These are phyloP conservation scores for Syrphus vitripennis DNA, from an alignment of 2,888 invertebrate species.

Conservation along the genomic window DNA sequence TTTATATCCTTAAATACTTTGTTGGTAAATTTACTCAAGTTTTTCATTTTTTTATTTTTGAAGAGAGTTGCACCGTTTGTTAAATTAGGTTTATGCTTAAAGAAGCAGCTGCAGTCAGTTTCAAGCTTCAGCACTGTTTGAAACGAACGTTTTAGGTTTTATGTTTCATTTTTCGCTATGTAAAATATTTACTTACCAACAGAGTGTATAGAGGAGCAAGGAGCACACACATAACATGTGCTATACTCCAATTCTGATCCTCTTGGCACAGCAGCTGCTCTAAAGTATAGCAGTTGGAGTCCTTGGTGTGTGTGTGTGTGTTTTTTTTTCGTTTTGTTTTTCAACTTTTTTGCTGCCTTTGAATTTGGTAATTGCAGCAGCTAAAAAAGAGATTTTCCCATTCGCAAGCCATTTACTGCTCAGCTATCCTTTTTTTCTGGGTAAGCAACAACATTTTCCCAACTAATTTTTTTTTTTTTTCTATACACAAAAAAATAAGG, in stretches of 20 bases:
- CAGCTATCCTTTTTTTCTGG: slow-evolving; percentile 5
- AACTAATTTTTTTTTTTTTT: slow-evolving; percentile 40
- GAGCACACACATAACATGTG: slow-evolving; percentile 51
- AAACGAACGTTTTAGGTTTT: slow-evolving; percentile 31
- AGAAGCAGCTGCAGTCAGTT: slow-evolving; percentile 28
- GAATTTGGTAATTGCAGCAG: slow-evolving; percentile 69
- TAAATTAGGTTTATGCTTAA: slow-evolving; percentile 42
- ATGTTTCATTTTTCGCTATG: slow-evolving; percentile 57
- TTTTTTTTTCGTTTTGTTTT: background rate
- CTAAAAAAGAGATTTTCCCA: slow-evolving; percentile 50
- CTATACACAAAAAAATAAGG: slow-evolving; percentile 35
- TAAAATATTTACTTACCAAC: slow-evolving; percentile 66
- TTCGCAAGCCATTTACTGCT: slow-evolving; percentile 61
- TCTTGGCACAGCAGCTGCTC: slow-evolving; percentile 22
- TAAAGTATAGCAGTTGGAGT: slow-evolving; percentile 5
- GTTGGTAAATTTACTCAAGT: slow-evolving; percentile 57
- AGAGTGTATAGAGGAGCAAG: slow-evolving; percentile 1
- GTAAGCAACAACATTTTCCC: slow-evolving; percentile 58
- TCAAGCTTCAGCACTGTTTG: slow-evolving; percentile 25
- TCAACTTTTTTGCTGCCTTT: slow-evolving; percentile 18
- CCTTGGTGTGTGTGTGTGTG: background rate
- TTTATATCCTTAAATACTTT: slow-evolving; percentile 44
- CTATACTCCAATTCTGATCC: slow-evolving; percentile 7
- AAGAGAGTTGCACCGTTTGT: slow-evolving; percentile 36
- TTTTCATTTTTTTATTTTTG: background rate